These are phyloP conservation scores for Hydropsyche betteni DNA, from an alignment of 2,888 invertebrate species.

Conservation along the genomic window DNA sequence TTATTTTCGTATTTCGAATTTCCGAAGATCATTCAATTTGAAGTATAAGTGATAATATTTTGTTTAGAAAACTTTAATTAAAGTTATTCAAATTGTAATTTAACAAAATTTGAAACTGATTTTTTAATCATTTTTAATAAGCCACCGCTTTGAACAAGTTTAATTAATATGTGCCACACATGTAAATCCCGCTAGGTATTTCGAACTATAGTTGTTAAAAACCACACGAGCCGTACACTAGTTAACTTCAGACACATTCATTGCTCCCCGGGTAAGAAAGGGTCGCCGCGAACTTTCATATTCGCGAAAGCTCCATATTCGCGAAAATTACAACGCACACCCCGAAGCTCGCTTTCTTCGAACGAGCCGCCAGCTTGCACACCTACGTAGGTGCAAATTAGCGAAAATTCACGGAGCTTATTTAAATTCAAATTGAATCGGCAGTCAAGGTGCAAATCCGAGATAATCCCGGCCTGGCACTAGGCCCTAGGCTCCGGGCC, in stretches of 20 bases:
- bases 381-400: slow-evolving; percentile 10
- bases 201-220: neutral
- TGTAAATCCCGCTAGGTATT: neutral
- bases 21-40: too few species aligned
- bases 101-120: too few species aligned
- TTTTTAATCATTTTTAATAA: too few species aligned
- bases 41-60: too few species aligned
- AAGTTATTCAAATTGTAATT: too few species aligned
- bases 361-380: slow-evolving; percentile 3
- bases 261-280: slow-evolving; percentile 9
- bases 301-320: too few species aligned
- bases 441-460: slow-evolving; percentile 27
- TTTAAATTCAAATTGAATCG: slow-evolving; percentile 25
- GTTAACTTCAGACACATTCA: slow-evolving; percentile 28
- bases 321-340: neutral
- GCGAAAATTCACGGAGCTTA: slow-evolving; percentile 18
- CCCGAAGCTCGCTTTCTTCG: neutral
- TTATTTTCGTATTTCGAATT: too few species aligned
- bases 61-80: too few species aligned
- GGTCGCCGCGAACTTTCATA: neutral
- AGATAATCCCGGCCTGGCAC: slow-evolving; percentile 20
- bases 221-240: slow-evolving; percentile 23
- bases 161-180: slow-evolving; percentile 1
- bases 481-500: neutral
- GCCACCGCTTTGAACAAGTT: too few species aligned